phyloP scores from a whole-genome alignment of 2,113 vertebrate species.

The Conger conger region DNA sequence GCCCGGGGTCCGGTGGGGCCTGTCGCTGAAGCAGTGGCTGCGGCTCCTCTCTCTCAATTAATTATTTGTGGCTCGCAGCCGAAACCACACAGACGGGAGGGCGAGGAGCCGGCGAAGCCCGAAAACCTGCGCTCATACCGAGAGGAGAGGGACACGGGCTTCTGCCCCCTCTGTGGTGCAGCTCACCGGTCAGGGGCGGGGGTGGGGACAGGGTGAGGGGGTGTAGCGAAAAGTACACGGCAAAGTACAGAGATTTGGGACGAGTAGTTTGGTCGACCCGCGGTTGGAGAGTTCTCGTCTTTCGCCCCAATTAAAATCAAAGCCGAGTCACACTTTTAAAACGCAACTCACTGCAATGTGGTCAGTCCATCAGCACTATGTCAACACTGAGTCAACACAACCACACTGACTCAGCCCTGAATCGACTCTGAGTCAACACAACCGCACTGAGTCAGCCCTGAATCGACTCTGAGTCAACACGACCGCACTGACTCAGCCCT shows the following conservation, averaged over 20 bases:
- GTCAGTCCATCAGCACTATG: neutral
- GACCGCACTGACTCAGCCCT: neutral
- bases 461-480: too few species aligned
- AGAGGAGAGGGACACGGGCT: neutral
- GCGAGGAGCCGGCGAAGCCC: constrained; percentile 21
- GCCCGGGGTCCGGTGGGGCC: neutral
- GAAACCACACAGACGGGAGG: constrained; percentile 36
- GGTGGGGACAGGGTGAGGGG: neutral
- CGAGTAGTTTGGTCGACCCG: neutral
- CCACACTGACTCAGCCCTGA: neutral
- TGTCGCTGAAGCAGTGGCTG: neutral
- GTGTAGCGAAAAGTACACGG: neutral
- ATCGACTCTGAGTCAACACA: neutral
- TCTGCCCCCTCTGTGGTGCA: neutral
- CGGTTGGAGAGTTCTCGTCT: neutral
- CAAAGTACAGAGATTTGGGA: neutral
- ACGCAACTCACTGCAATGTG: neutral
- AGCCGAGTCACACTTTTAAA: neutral
- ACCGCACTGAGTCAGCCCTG: neutral
- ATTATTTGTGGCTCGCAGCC: constrained; percentile 47
- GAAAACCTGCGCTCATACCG: neutral
- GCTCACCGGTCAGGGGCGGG: neutral
- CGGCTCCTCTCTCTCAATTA: constrained; percentile 33
- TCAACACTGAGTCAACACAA: neutral
- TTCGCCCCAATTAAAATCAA: neutral